These are phyloP conservation scores for Tethya wilhelma DNA, from an alignment of 37 sponge, comb jelly and placozoan genomes.

Conservation along the genomic window DNA sequence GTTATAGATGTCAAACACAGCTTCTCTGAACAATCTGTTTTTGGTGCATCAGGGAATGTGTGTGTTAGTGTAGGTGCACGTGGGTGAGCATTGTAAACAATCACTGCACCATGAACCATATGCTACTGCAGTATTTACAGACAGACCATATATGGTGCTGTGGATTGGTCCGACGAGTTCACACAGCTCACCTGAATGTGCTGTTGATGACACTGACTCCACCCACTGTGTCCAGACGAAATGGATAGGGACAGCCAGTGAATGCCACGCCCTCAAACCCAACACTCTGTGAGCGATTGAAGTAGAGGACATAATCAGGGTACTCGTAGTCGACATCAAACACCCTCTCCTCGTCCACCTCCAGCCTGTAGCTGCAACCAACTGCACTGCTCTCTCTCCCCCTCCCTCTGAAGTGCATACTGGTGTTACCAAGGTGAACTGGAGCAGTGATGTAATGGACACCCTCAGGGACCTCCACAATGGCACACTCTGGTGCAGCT, in stretches of 20 bases:
- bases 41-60: not conserved
- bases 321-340: not conserved
- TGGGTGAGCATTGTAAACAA: too few relatives aligned
- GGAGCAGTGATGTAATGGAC: slow-evolving; percentile 1
- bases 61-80: too few relatives aligned
- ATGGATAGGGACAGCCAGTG: slow-evolving; percentile 19
- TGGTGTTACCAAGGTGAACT: slow-evolving; percentile 3
- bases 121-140: too few relatives aligned
- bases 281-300: slow-evolving; percentile 3
- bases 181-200: slow-evolving; percentile 27
- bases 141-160: too few relatives aligned
- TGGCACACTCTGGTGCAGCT: not conserved
- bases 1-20: slow-evolving; percentile 74
- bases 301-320: slow-evolving; percentile 32
- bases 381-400: not conserved
- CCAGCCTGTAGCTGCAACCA: not conserved
- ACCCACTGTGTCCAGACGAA: slow-evolving; percentile 28
- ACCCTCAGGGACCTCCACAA: slow-evolving; percentile 6
- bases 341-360: not conserved
- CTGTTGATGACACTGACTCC: slow-evolving; percentile 24
- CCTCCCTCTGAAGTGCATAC: not conserved
- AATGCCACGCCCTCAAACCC: slow-evolving; percentile 12
- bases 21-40: slow-evolving; percentile 60
- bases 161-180: too few relatives aligned
- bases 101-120: too few relatives aligned